Evolutionary conservation across 1,140 invertebrate genomes (phyloP), one percentile per base, ranked within the genome.

Genomic region (Mactra quadrangularis): DNA sequence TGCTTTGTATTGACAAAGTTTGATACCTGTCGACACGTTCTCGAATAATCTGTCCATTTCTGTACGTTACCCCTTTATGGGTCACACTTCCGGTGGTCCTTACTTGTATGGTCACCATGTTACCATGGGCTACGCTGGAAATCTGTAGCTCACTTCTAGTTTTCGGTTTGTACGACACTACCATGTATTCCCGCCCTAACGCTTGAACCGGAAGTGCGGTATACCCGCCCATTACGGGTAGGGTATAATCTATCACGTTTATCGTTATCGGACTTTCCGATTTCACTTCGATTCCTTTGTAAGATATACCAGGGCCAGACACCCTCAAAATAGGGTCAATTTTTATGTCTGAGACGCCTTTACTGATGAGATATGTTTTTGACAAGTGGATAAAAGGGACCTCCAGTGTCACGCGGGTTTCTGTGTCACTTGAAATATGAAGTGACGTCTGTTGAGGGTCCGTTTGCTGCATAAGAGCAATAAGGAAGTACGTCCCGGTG

Each of bases 221-320:
- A 35, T 38, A 75, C 6, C 52, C 55, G n/a, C 71, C 55, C 22
- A 75, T 41, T 19, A 35, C 22, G 0, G 71, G 71, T 0, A 19
- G 11, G 6, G 22, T 22, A 15, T 33, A 31, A 38, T 75, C 71
- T 9, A 75, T 33, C 6, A 75, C 71, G 17, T 59, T 22, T 29
- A 75, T 59, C 15, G 71, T 33, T 15, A 75, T 59, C 3, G 71
- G 71, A 29, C 59, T 25, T 6, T 57, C 55, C 0, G 71, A 33
- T 59, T 75, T 75, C 4, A 59, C 71, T 29, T 41, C 50, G 13
- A 75, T 60, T 6, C 52, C 71, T 59, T 75, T 75, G 25, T 59
- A 75, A 6, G 71, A 75, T 29, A 75, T 75, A 2, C 17, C 38
- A 11, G 71, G 31, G 41, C 71, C 59, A 15, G 71, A 38, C 22